Conservation (phyloP, 2,888 invertebrate species). For the Hyposoter dolosus region DNA sequence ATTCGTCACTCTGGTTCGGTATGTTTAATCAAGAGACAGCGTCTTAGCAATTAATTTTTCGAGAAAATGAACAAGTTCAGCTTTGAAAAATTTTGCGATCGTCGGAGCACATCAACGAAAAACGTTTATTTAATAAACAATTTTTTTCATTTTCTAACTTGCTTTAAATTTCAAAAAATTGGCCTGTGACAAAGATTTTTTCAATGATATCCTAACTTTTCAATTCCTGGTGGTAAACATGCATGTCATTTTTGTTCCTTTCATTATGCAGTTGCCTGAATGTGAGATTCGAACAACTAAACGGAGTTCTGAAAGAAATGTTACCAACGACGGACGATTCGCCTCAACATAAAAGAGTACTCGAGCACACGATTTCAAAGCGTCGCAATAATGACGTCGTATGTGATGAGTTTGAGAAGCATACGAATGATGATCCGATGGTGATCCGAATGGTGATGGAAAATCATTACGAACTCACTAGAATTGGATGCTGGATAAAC, state of each 20-base stretch:
- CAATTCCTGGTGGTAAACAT: too few species aligned
- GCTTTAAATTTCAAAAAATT: too few species aligned
- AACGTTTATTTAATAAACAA: too few species aligned
- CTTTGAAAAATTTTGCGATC: too few species aligned
- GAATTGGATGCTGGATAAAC: conserved; percentile 68
- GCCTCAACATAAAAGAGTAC: conserved; percentile 71
- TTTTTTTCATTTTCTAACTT: too few species aligned
- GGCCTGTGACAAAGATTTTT: too few species aligned
- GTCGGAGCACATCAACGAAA: too few species aligned
- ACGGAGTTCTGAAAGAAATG: conserved; percentile 69
- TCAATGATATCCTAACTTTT: too few species aligned
- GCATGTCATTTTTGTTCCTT: not conserved
- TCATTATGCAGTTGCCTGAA: conserved; percentile 41
- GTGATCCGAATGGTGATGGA: conserved; percentile 71
- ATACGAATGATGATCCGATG: conserved; percentile 44
- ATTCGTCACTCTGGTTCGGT: conserved; percentile 73
- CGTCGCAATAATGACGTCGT: not conserved
- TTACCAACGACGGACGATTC: conserved; percentile 68
- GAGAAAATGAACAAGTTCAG: not conserved
- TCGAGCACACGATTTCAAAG: conserved; percentile 51
- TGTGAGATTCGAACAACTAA: conserved; percentile 64
- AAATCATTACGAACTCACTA: conserved; percentile 73
- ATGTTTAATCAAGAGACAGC: conserved; percentile 2
- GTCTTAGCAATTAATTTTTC: not conserved
- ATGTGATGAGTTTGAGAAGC: conserved; percentile 27